Evolutionary conservation across 23 tunicate species (phyloP), one percentile per base, ranked within the genome.

Genomic region (Trididemnum miniatum): DNA sequence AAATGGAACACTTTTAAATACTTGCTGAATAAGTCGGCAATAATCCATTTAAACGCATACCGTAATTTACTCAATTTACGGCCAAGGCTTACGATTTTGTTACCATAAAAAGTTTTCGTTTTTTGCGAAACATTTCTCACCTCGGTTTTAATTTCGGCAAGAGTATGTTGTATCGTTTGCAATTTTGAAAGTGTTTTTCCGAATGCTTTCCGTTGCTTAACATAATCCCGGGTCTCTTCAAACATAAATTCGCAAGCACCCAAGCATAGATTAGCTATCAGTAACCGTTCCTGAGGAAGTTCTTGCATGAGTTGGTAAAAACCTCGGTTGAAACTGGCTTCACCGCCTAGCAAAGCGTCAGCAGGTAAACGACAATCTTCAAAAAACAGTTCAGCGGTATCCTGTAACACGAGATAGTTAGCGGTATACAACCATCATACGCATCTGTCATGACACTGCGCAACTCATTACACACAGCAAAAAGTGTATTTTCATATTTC

Each of bases 141-240:
- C 65, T 96, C 96, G 7, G 99, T 96, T 87, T 96, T 96, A 24
- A 96, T 84, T 87, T 96, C 99, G 12, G 99, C 99, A 38, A 96
- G 77, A 1, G 71, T 84, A 40, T 96, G 99, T 74, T 96, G 96
- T 30, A 96, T 96, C 62, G 99, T 96, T 35, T 96, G 96, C 27
- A 96, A 76, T 51, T 96, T 80, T 60, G 96, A 80, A 22, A 96
- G 69, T 9, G 91, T 85, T 65, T 92, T 87, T 64, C 99, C 99
- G 50, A 96, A 96, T 0, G 99, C 99, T 74, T 96, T 96, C 77
- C 99, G 64, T 66, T 91, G 92, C 76, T 96, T 96, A 52, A 96
- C 99, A 80, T 96, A 96, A 65, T 91, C 96, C 51, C 99, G 36
- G 1, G 99, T 96, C 38, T 82, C 89, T 72, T 96, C 99, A 34